Percentiles rank a stretch among this genome's conserved stretches.
Conservation (phyloP, 2,113 vertebrate genomes). For the Rynchops niger region DNA sequence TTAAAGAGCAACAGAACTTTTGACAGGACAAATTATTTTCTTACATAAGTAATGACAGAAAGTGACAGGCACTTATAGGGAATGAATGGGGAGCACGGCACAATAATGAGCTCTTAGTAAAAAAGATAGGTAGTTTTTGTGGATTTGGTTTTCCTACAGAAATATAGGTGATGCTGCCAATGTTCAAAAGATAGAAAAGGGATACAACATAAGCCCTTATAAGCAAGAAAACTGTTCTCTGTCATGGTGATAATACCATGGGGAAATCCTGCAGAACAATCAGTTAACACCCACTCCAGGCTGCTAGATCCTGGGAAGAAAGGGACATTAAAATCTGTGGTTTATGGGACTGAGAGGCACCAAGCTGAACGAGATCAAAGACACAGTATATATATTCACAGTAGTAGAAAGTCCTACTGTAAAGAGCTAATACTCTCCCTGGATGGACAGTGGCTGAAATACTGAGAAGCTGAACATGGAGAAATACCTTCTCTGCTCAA, state of each 20-base stretch:
- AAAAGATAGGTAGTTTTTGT: not conserved
- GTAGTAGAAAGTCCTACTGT: not conserved
- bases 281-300: not conserved
- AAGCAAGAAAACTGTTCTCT: not conserved
- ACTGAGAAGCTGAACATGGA: not conserved
- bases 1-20: conserved; percentile 50
- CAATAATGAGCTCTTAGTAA: not conserved
- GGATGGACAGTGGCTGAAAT: not conserved
- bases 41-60: not conserved
- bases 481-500: not conserved
- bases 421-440: not conserved
- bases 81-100: not conserved
- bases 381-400: not conserved
- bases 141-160: not conserved
- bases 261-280: not conserved
- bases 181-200: not conserved
- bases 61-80: not conserved
- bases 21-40: conserved; percentile 27
- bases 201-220: not conserved
- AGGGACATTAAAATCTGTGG: not conserved
- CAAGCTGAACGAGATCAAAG: not conserved
- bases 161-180: not conserved
- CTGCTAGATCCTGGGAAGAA: not conserved
- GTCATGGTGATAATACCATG: not conserved
- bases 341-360: not conserved